Conservation (phyloP, 2,797 vertebrate species). For the Leptodactylus fallax region DNA sequence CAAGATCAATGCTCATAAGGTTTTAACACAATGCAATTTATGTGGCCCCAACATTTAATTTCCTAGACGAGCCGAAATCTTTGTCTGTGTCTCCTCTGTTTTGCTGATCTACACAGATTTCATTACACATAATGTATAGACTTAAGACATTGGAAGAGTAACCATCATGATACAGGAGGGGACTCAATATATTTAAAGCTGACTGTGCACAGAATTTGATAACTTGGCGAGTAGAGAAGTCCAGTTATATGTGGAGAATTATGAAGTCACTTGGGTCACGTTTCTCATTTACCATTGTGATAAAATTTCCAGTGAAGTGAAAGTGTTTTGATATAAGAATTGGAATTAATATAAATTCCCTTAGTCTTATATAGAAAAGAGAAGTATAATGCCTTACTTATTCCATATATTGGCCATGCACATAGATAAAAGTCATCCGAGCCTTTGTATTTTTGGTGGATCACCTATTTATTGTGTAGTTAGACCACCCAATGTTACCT, state of each 20-base stretch:
- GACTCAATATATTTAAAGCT: neutral
- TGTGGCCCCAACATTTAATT: conserved; percentile 21
- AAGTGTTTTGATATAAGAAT: too few species aligned
- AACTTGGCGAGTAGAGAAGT: neutral
- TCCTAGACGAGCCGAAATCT: neutral
- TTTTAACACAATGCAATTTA: conserved; percentile 18
- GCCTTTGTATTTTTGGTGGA: too few species aligned
- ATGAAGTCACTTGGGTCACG: neutral
- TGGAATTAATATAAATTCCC: too few species aligned
- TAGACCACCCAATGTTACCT: too few species aligned
- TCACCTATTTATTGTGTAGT: too few species aligned
- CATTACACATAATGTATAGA: neutral
- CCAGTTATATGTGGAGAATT: neutral
- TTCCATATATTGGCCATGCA: too few species aligned
- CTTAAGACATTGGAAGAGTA: neutral
- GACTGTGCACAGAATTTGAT: neutral
- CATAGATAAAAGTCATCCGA: too few species aligned
- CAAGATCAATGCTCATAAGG: neutral
- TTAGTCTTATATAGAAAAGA: too few species aligned
- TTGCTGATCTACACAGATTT: conserved; percentile 19
- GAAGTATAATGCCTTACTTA: too few species aligned
- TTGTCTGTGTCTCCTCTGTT: neutral
- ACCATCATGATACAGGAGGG: neutral
- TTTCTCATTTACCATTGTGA: neutral
- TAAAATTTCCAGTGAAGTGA: too few species aligned